Conservation (phyloP, 2,888 invertebrate genomes). For the Vesta saturnalis region DNA sequence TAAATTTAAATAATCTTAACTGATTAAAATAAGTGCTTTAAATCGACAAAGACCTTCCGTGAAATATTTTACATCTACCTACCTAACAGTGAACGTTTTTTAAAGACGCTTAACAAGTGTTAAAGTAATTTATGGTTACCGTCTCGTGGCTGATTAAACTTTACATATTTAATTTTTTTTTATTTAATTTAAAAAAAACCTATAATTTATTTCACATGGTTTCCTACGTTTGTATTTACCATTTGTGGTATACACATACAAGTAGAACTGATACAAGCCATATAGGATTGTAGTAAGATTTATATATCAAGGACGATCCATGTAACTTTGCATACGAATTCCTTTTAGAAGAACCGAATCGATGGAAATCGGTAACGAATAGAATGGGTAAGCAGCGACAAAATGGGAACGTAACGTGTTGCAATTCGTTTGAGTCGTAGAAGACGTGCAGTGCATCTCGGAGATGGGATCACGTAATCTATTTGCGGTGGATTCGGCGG, state of each 20-base stretch:
- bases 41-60: slow-evolving; percentile 13
- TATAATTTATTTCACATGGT: slow-evolving; percentile 22
- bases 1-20: slow-evolving; percentile 1
- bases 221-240: slow-evolving; percentile 23
- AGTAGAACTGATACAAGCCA: slow-evolving; percentile 24
- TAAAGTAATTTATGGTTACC: slow-evolving; percentile 11
- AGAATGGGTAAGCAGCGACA: slow-evolving; percentile 40
- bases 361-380: slow-evolving; percentile 42
- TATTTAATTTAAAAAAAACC: slow-evolving; percentile 5
- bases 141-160: slow-evolving; percentile 15
- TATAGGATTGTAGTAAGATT: slow-evolving; percentile 28
- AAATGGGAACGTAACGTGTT: slow-evolving; percentile 54
- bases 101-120: slow-evolving; percentile 18
- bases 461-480: slow-evolving; percentile 62
- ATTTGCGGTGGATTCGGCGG: slow-evolving; percentile 58
- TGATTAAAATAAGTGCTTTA: slow-evolving; percentile 11
- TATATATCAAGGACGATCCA: slow-evolving; percentile 30
- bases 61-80: slow-evolving; percentile 11
- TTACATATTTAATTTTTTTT: slow-evolving; percentile 19
- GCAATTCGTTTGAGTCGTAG: slow-evolving; percentile 55
- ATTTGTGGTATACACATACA: slow-evolving; percentile 20
- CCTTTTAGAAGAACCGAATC: slow-evolving; percentile 34
- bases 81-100: slow-evolving; percentile 13
- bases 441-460: slow-evolving; percentile 55
- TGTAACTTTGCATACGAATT: slow-evolving; percentile 34